Conservation (phyloP, 1,140 invertebrate species). For the Himalopsyche phryganea region DNA sequence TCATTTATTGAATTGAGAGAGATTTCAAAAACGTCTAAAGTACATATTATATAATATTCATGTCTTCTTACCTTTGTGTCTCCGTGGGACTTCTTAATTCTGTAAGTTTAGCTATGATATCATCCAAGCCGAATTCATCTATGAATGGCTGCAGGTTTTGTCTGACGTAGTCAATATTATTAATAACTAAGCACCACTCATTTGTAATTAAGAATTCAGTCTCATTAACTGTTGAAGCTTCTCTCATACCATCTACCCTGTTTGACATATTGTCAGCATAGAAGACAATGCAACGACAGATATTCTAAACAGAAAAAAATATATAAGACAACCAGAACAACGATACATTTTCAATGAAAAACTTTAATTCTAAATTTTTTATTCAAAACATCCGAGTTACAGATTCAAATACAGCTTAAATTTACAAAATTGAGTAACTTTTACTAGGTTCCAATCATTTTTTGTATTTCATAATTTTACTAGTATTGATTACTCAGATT, state of each 20-base stretch:
- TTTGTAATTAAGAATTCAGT: conserved; percentile 81
- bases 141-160: conserved; percentile 79
- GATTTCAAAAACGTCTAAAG: too few relatives aligned
- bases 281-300: conserved; percentile 77
- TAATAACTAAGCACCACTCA: conserved; percentile 92
- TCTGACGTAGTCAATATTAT: conserved; percentile 93
- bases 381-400: too few relatives aligned
- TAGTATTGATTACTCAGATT: too few relatives aligned
- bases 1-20: too few relatives aligned
- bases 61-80: conserved; percentile 72
- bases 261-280: conserved; percentile 78
- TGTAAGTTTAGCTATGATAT: conserved; percentile 69
- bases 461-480: too few relatives aligned
- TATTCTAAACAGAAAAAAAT: conserved; percentile 59
- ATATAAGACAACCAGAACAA: neutral
- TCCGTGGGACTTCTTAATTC: conserved; percentile 71
- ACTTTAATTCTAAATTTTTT: too few relatives aligned
- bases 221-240: conserved; percentile 64
- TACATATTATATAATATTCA: too few relatives aligned
- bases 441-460: too few relatives aligned
- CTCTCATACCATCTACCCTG: conserved; percentile 65
- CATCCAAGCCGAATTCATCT: conserved; percentile 74
- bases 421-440: too few relatives aligned
- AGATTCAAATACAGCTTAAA: too few relatives aligned
- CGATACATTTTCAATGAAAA: too few relatives aligned